Evolutionary conservation across 2,888 invertebrate species (phyloP), one percentile per base, ranked within the genome.

Genomic region (Scrobipalpa atriplicella): DNA sequence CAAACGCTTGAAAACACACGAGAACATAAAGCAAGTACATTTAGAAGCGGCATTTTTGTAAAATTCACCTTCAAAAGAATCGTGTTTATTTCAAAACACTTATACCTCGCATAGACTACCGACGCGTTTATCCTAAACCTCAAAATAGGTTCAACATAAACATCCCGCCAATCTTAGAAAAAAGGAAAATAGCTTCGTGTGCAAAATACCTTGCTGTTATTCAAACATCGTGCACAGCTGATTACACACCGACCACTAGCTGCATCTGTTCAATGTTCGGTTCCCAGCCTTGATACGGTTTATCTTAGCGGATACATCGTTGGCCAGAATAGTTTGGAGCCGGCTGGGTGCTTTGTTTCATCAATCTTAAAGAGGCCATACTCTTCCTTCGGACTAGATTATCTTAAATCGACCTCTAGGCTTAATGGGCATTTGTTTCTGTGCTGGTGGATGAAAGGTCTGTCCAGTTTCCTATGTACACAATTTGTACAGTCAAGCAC

Each of bases 281-380:
- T 62, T 62, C 62, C 54, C 62, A 66, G 54, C 66, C 66, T 66
- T 66, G 66, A 52, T 62, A 52, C 52, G 21, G 51, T 66, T 66
- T 66, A 62, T 66, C 62, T 66, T 62, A 62, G 29, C 16, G 21
- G 38, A 41, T 51, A 62, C 52, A 62, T 66, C 61, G 43, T 38
- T 39, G 38, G n/a, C 60, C 60, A 38, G 11, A 58, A 38, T 38
- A 38, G 38, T 47, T 47, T n/a, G n/a, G 47, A 47, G 16, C n/a
- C 47, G 38, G 36, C 58, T 38, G 58, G 11, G n/a, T 58, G n/a
- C 36, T 38, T 58, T 58, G 58, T 58, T 29, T 38, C 58, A 58
- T 36, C 38, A 58, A 58, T 58, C 58, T 58, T 56, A 21, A 38
- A 38, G 11, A 29, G 36, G 3, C 18, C 8, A 47, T n/a, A n/a